These are phyloP conservation scores for Laterallus jamaicensis DNA, from an alignment of 2,113 vertebrate species.

Conservation along the genomic window DNA sequence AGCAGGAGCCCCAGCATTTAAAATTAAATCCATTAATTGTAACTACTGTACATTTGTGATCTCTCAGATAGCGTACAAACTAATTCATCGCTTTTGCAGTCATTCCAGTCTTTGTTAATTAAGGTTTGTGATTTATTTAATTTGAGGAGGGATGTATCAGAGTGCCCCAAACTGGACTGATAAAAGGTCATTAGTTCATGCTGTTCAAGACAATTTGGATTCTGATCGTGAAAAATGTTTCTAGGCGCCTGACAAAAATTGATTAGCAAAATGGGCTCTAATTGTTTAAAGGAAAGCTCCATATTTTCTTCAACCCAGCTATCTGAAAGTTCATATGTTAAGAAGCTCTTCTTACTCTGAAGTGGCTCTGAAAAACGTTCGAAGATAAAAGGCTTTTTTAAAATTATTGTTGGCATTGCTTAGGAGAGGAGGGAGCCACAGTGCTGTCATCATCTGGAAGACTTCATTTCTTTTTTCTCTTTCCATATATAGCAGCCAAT, in stretches of 20 bases:
- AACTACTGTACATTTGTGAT: constrained; percentile 61
- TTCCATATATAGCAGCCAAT: background rate
- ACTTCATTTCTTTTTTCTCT: constrained; percentile 15
- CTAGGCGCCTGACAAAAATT: constrained; percentile 8
- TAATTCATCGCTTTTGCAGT: constrained; percentile 62
- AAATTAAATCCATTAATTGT: constrained; percentile 74
- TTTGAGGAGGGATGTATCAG: background rate
- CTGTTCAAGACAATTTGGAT: constrained; percentile 22
- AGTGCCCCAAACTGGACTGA: constrained; percentile 41
- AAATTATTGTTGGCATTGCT: constrained; percentile 40
- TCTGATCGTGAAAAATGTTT: constrained; percentile 12
- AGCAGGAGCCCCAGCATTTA: constrained; percentile 39
- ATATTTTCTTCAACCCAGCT: background rate
- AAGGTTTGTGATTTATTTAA: constrained; percentile 68
- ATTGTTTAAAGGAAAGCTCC: constrained; percentile 35
- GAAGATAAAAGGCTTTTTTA: constrained; percentile 44
- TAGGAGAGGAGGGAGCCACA: background rate
- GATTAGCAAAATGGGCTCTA: background rate
- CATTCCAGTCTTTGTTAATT: constrained; percentile 57
- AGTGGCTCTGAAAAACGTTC: background rate
- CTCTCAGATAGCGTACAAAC: constrained; percentile 53
- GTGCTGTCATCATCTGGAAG: constrained; percentile 12
- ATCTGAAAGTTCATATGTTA: constrained; percentile 1
- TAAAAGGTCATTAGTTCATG: constrained; percentile 37
- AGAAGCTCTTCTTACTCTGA: background rate